Conservation (phyloP, 2,797 vertebrate genomes). For the Epinephelus coioides region DNA sequence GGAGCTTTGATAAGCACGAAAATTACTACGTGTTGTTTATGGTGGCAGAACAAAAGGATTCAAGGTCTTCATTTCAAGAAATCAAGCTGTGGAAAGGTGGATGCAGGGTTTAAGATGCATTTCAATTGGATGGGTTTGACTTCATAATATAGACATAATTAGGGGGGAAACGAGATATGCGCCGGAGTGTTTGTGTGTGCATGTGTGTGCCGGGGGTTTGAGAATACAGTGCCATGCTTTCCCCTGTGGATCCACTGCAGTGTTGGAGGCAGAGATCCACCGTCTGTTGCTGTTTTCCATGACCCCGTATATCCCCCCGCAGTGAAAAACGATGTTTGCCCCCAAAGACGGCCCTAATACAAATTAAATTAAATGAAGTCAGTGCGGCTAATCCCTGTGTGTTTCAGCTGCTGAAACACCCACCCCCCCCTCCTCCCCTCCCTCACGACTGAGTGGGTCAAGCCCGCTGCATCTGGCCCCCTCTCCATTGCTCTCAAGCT, state of each 20-base stretch:
- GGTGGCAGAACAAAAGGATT: conserved; percentile 84
- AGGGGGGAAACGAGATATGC: conserved; percentile 52
- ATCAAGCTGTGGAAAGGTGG: conserved; percentile 73
- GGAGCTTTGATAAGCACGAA: conserved; percentile 80
- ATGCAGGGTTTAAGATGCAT: conserved; percentile 68
- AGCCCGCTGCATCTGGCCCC: conserved; percentile 85
- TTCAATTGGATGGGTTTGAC: conserved; percentile 67
- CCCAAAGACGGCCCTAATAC: conserved; percentile 82
- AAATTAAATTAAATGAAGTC: conserved; percentile 89
- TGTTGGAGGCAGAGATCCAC: conserved; percentile 56
- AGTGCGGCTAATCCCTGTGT: conserved; percentile 85
- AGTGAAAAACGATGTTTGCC: conserved; percentile 80
- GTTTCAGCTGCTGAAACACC: conserved; percentile 79
- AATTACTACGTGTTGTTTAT: conserved; percentile 83
- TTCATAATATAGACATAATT: conserved; percentile 72
- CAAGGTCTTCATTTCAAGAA: conserved; percentile 80
- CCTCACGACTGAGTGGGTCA: conserved; percentile 76
- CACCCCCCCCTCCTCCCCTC: conserved; percentile 9
- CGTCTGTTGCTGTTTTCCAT: conserved; percentile 82
- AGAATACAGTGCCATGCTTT: conserved; percentile 45
- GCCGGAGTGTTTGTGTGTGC: conserved; percentile 26
- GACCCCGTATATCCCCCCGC: conserved; percentile 64
- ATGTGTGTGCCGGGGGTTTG: conserved; percentile 34
- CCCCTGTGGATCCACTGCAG: conserved; percentile 57
- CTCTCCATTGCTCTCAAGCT: conserved; percentile 79